phyloP scores from a whole-genome alignment of 2,113 vertebrate species.

The Myrmecophaga tridactyla region DNA sequence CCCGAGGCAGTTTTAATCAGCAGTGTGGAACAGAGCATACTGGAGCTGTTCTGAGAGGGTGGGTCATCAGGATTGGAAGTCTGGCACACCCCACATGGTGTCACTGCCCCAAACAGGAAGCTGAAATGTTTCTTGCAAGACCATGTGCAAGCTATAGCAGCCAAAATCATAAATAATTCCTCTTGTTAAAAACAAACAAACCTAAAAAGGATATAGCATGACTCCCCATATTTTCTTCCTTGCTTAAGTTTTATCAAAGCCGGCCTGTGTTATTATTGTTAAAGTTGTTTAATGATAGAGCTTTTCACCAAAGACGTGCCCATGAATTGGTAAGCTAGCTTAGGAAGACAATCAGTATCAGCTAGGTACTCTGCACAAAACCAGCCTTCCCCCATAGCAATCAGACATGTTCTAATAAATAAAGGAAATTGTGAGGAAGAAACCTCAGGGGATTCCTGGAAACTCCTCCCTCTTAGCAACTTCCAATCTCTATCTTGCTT shows the following conservation, averaged over 20 bases:
- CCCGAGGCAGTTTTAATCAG: background rate
- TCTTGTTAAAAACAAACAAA: background rate
- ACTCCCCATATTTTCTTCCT: too few species aligned
- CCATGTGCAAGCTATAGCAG: too few species aligned
- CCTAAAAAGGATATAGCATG: background rate
- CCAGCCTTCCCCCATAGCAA: background rate
- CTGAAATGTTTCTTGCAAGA: background rate
- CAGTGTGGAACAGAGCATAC: background rate
- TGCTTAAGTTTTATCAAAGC: background rate
- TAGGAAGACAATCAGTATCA: background rate
- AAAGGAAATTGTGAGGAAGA: background rate
- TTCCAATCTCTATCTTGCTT: background rate
- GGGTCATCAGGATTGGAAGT: background rate
- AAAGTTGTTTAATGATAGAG: background rate
- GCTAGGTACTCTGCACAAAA: background rate
- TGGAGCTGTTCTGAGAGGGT: background rate
- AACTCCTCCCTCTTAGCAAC: background rate
- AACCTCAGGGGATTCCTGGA: background rate
- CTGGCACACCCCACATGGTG: background rate
- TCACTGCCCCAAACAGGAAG: background rate
- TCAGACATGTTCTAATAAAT: background rate
- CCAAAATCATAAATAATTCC: too few species aligned
- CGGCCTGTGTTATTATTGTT: too few species aligned
- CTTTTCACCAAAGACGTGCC: background rate
- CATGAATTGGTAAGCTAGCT: background rate